Conservation (phyloP, 2,113 vertebrate species). For the Calidris pygmaea region DNA sequence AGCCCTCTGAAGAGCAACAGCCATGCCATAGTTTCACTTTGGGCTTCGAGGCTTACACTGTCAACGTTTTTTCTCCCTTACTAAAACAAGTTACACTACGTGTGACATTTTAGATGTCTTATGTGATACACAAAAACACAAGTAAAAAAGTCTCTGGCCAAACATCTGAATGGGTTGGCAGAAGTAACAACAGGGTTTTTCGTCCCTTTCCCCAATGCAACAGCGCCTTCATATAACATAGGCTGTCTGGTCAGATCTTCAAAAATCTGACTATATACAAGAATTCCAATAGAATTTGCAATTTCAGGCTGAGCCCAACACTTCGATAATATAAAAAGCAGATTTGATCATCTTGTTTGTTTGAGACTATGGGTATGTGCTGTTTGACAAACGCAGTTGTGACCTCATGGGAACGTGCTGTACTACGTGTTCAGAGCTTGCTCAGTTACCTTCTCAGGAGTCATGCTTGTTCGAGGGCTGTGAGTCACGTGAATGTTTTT, state of each 20-base stretch:
- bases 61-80: neutral
- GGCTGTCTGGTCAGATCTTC: neutral
- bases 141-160: neutral
- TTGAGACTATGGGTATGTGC: conserved; percentile 3
- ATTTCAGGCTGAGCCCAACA: neutral
- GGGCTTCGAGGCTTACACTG: neutral
- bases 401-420: neutral
- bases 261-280: neutral
- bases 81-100: neutral
- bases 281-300: neutral
- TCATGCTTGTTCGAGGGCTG: neutral
- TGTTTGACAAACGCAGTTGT: neutral
- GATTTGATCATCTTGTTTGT: neutral
- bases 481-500: neutral
- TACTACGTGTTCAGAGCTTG: neutral
- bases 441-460: conserved; percentile 16
- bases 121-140: neutral
- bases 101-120: neutral
- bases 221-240: fast-evolving
- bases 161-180: neutral
- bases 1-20: neutral
- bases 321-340: neutral
- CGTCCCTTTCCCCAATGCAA: neutral
- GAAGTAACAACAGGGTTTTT: neutral
- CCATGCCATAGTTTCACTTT: neutral